Base-by-base conservation (phyloP, 2,797 vertebrate genomes). In the Aselliscus stoliczkanus region DNA sequence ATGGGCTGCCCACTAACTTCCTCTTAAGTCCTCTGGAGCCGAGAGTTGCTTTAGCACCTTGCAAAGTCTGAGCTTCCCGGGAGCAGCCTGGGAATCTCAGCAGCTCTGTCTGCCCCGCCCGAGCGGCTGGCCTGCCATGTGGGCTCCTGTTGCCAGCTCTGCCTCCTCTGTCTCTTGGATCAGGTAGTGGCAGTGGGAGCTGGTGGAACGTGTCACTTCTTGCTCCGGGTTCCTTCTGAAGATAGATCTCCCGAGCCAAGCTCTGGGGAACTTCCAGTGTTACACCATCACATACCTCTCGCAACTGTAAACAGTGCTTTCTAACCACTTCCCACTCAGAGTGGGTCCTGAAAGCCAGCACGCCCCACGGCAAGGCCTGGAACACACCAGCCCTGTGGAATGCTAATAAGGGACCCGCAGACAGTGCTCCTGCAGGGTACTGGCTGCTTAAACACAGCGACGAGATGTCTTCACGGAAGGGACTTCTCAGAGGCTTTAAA, bases 401-500 rank as follows among this genome's bases (percentile, higher is more conserved):
- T 2, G 29, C 25, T 11, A 5, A 7, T 3, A 6, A 6, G 58
- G 3, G 85, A 0, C 1, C 0, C 80, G 11, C 62, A 29, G 10
- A 31, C 9, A 1, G n/a, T 0, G 2, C 42, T 34, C 25, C 7
- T 10, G 15, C 31, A 20, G 18, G 34, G 39, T 18, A 0, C 21
- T 6, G 42, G 86, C 80, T 25, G 5, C 47, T n/a, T 14, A 42
- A 27, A 73, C 47, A 4, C 23, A 1, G 54, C n/a, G 31, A 31
- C 10, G 17, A 27, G 2, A 1, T 1, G 0, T 42, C 70, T 18
- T 5, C 27, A 7, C 23, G 6, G 9, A 29, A 50, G 52, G 52
- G 31, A 14, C 60, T 80, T 58, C 7, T 20, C 27, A 17, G 47
- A n/a, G 15, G 27, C 88, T 86, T 62, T 50, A 42, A 60, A 27